phyloP scores from a whole-genome alignment of 1,140 invertebrate genomes.

The Liolophura sinensis region DNA sequence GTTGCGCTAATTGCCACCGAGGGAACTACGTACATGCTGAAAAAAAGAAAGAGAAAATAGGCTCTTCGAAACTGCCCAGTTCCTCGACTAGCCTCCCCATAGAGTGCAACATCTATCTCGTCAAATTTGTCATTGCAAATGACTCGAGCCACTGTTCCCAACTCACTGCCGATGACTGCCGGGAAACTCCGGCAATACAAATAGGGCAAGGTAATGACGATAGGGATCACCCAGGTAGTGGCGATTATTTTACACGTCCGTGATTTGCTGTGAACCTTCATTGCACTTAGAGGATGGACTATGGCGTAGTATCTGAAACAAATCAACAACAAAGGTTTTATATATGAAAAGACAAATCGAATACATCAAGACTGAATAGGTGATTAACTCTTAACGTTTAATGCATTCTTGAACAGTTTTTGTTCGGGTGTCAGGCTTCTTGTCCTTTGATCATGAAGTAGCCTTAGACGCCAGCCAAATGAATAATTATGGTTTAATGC shows the following conservation, averaged over 20 bases:
- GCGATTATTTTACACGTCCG: constrained; percentile 57
- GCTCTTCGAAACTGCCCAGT: constrained; percentile 49
- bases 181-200: constrained; percentile 40
- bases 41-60: constrained; percentile 60
- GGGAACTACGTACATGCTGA: constrained; percentile 59
- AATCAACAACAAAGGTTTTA: constrained; percentile 1
- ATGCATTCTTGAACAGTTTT: too few species aligned
- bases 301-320: constrained; percentile 61
- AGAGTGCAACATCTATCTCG: constrained; percentile 39
- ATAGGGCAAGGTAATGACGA: constrained; percentile 55
- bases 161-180: constrained; percentile 48
- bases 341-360: too few species aligned
- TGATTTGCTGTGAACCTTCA: constrained; percentile 55
- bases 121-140: constrained; percentile 57
- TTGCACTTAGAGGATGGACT: constrained; percentile 59
- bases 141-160: constrained; percentile 50
- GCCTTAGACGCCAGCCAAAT: too few species aligned
- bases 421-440: too few species aligned
- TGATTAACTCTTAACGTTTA: too few species aligned
- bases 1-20: constrained; percentile 58
- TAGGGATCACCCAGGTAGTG: constrained; percentile 57
- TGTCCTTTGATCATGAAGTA: too few species aligned
- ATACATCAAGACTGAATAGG: too few species aligned
- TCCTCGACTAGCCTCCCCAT: constrained; percentile 20
- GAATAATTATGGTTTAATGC: too few species aligned